Evolutionary conservation across 2,888 invertebrate genomes (phyloP), one percentile per base, ranked within the genome.

Genomic region (Cloeon dipterum): DNA sequence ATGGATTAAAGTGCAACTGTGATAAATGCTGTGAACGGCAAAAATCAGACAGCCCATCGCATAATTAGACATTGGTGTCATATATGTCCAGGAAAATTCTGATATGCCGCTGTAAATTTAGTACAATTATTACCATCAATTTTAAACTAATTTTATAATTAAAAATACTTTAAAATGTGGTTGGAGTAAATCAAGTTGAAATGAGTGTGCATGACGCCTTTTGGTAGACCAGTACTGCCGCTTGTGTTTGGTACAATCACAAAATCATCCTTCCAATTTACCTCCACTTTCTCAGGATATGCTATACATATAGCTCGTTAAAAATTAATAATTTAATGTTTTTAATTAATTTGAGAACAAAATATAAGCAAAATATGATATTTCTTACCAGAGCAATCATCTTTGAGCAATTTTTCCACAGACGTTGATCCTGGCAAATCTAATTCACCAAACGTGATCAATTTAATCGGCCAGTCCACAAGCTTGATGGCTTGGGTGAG

Each of bases 191-290:
- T n/a, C n/a, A n/a, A n/a, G n/a, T n/a, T n/a, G n/a, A 7, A 14
- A 20, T 38, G 38, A 3, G 38, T 38, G 19, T 38, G 38, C 11
- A 38, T 13, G 2, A 19, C 38, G 13, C 33, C 34, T 14, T 38
- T 38, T 4, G 38, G 38, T 1, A 16, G 10, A n/a, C 38, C 38
- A 10, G 33, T 38, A 19, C 34, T 34, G 19, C 38, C 38, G 26
- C 38, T 38, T n/a, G 34, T 38, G 14, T 29, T 29, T 5, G 29
- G 29, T 14, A 29, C 29, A 5, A n/a, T 7, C 8, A 16, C 29
- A 16, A 29, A 16, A 29, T 29, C 29, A 29, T 29, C 29, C 7
- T 14, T n/a, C n/a, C n/a, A 8, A 29, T 29, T 29, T 7, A 29
- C n/a, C n/a, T 29, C 29, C 7, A 29, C 29, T n/a, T 29, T 29